These are phyloP conservation scores for Tiaroga cobitis DNA, from an alignment of 2,797 vertebrate species.

Conservation along the genomic window DNA sequence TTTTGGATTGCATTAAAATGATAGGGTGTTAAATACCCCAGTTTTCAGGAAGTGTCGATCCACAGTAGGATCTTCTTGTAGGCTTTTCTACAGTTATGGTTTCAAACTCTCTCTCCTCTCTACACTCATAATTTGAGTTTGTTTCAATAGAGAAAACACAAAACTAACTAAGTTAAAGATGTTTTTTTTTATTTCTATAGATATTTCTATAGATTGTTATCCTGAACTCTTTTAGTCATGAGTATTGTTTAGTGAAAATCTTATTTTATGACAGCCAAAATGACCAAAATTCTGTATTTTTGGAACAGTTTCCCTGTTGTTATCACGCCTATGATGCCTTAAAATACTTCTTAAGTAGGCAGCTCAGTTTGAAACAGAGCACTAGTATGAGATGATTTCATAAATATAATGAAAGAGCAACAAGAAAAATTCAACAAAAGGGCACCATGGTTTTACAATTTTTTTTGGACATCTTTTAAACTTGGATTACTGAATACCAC, in stretches of 20 bases:
- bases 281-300: not conserved
- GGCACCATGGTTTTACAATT: not conserved
- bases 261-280: not conserved
- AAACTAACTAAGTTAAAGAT: not conserved
- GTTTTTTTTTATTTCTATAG: no score
- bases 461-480: not conserved
- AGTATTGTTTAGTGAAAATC: not conserved
- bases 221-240: not conserved
- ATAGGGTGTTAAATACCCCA: not conserved
- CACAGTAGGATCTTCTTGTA: not conserved
- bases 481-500: not conserved
- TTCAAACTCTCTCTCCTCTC: not conserved
- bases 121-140: not conserved
- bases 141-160: not conserved
- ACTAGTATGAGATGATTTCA: no score
- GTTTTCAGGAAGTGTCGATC: not conserved
- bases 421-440: not conserved
- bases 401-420: not conserved
- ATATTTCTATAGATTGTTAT: not conserved
- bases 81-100: not conserved
- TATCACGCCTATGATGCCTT: not conserved
- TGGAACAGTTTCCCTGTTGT: not conserved
- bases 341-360: not conserved
- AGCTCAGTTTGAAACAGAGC: not conserved
- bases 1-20: not conserved